Percentiles rank a stretch among this genome's conserved stretches.
These are phyloP conservation scores for Tachina grossa DNA, from an alignment of 2,888 invertebrate genomes.

Conservation along the genomic window DNA sequence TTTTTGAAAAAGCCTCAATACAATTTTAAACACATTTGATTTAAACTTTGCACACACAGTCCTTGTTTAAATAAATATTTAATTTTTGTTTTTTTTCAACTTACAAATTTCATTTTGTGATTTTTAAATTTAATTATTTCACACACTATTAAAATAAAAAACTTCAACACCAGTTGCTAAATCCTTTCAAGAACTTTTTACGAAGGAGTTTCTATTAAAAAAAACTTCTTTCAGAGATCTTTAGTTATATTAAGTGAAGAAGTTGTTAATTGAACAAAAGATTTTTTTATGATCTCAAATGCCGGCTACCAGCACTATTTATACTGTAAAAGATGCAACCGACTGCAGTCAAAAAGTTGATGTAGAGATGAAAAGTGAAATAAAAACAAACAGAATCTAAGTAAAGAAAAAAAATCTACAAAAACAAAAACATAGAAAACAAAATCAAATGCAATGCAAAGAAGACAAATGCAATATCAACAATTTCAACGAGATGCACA, in stretches of 20 bases:
- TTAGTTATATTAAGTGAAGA: slow-evolving; percentile 61
- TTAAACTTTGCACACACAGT: slow-evolving; percentile 10
- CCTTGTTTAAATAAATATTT: slow-evolving; percentile 5
- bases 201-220: not conserved
- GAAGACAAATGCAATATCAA: slow-evolving; percentile 38
- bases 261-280: slow-evolving; percentile 81
- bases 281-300: slow-evolving; percentile 82
- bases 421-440: slow-evolving; percentile 5
- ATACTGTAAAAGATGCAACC: slow-evolving; percentile 75
- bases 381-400: slow-evolving; percentile 57
- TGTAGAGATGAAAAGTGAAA: slow-evolving; percentile 45
- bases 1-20: not conserved
- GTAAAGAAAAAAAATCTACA: slow-evolving; percentile 46
- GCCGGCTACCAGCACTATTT: slow-evolving; percentile 82
- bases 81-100: slow-evolving; percentile 66
- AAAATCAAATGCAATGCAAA: slow-evolving; percentile 41
- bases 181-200: slow-evolving; percentile 59
- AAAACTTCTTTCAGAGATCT: slow-evolving; percentile 59
- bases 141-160: slow-evolving; percentile 48
- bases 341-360: slow-evolving; percentile 55
- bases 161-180: slow-evolving; percentile 10
- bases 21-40: slow-evolving; percentile 41
- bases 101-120: slow-evolving; percentile 79
- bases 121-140: slow-evolving; percentile 50
- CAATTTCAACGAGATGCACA: slow-evolving; percentile 18